These are phyloP conservation scores for Nannospalax galili DNA, from an alignment of 2,113 vertebrate species.

Conservation along the genomic window DNA sequence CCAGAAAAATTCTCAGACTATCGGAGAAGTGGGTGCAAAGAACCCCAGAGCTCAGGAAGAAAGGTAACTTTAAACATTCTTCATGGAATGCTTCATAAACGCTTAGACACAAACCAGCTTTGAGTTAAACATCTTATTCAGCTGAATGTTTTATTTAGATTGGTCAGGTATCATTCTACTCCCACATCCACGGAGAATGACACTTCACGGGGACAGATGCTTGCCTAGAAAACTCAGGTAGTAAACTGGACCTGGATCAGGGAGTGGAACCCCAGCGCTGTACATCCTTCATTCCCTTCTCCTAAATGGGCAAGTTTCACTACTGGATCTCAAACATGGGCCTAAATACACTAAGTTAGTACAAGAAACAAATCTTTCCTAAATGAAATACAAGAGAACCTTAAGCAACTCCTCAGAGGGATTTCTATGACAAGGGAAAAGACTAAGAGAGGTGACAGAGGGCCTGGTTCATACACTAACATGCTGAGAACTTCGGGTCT, in stretches of 20 bases:
- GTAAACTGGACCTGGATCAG: not conserved
- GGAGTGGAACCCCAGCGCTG: not conserved
- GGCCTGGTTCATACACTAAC: not conserved
- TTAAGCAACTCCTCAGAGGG: not conserved
- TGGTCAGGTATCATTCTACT: not conserved
- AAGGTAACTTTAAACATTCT: not conserved
- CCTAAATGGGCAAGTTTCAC: not conserved
- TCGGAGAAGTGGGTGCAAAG: rapidly evolving
- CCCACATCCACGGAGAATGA: not conserved
- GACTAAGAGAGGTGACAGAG: not conserved
- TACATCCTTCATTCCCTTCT: not conserved
- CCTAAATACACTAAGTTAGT: not conserved
- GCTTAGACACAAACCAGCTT: not conserved
- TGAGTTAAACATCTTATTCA: not conserved
- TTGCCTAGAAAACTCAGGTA: not conserved
- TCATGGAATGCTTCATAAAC: not conserved
- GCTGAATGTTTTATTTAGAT: not conserved
- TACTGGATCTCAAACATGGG: not conserved
- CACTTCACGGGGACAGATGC: not conserved
- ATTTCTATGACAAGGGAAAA: not conserved
- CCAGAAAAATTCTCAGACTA: not conserved
- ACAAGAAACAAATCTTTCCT: not conserved
- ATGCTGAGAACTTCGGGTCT: not conserved
- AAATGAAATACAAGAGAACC: not conserved
- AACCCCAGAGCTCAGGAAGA: not conserved